Evolutionary conservation across 2,797 vertebrate species (phyloP).

Genomic region (Euphonia xanthogaster): DNA sequence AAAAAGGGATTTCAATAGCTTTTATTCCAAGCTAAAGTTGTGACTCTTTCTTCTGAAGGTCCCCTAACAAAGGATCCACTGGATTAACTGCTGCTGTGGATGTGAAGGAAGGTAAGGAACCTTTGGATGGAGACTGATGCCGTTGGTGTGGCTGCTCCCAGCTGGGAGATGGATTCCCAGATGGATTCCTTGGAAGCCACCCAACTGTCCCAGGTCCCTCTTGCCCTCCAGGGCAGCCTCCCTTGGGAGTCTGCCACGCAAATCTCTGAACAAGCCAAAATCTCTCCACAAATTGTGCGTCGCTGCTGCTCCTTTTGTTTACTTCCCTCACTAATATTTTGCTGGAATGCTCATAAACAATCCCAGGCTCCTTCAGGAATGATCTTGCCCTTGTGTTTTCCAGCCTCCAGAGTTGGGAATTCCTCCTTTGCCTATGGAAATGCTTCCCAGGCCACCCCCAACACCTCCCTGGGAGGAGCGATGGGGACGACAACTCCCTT

Average conservation of each 20-base stretch:
- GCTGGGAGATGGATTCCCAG: too few relatives aligned
- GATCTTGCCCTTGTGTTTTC: not conserved
- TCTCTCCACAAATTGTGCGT: not conserved
- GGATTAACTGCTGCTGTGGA: not conserved
- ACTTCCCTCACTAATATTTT: not conserved
- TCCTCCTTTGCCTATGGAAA: slow-evolving; percentile 73
- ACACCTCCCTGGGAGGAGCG: slow-evolving; percentile 83
- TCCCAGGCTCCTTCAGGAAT: not conserved
- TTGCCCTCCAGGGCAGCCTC: not conserved
- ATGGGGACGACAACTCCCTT: slow-evolving; percentile 85
- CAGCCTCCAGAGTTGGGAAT: slow-evolving; percentile 43
- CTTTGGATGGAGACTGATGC: not conserved
- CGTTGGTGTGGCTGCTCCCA: not conserved
- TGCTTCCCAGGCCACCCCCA: slow-evolving; percentile 86
- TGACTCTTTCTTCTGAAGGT: slow-evolving; percentile 63
- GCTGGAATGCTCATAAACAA: not conserved
- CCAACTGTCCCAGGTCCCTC: not conserved
- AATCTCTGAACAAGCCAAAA: not conserved
- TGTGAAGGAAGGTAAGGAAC: slow-evolving; percentile 68
- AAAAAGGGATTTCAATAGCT: not conserved
- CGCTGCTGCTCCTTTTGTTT: not conserved
- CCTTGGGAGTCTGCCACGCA: not conserved
- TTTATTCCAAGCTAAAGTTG: not conserved
- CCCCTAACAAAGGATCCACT: not conserved
- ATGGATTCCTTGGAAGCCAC: not conserved